Conservation (phyloP, 2,113 vertebrate genomes). For the Ailurus styani region DNA sequence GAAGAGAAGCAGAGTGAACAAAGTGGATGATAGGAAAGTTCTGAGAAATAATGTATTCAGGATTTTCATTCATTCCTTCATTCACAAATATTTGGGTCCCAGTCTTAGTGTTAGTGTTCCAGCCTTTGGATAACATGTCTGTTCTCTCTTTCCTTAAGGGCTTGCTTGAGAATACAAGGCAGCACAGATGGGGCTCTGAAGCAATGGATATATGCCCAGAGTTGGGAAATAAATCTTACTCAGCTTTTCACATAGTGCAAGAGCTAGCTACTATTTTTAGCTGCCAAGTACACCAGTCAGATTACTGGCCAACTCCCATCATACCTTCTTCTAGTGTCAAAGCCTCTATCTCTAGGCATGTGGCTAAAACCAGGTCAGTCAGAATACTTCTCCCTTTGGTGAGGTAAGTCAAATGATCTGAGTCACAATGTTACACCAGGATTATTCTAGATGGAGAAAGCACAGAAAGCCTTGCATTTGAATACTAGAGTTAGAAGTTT, state of each 20-base stretch:
- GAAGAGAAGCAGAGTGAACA: background rate
- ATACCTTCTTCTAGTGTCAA: background rate
- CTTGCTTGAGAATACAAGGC: background rate
- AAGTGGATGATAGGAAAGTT: background rate
- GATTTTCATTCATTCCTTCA: conserved; percentile 23
- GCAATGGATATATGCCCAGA: background rate
- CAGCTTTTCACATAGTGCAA: conserved; percentile 33
- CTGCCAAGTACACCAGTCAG: background rate
- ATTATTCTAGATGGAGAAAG: background rate
- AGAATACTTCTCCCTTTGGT: background rate
- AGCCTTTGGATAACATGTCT: background rate
- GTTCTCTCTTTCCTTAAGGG: background rate
- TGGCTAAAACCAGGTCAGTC: background rate
- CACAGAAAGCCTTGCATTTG: background rate
- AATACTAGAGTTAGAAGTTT: background rate
- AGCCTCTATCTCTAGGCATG: background rate
- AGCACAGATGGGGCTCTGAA: background rate
- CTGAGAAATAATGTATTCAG: background rate
- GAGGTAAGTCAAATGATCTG: background rate
- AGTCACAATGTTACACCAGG: background rate
- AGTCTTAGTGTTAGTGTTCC: background rate
- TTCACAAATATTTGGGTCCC: background rate
- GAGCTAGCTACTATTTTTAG: conserved; percentile 14
- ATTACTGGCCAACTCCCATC: background rate
- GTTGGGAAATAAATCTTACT: background rate